phyloP scores from a whole-genome alignment of 2,888 invertebrate species.

The Arenicola marina region DNA sequence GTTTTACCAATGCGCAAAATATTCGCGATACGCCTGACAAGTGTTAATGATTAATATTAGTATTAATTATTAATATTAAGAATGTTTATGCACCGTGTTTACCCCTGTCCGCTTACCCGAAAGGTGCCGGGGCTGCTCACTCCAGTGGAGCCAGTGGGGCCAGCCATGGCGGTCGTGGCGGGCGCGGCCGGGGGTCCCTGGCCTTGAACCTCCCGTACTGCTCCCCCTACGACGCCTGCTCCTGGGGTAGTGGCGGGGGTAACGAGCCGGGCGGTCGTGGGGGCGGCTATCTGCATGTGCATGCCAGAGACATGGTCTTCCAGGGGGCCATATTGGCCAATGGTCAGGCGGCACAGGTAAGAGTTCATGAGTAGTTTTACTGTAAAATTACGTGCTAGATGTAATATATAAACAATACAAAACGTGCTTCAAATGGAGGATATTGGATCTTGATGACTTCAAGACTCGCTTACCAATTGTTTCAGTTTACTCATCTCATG shows the following conservation, averaged over 20 bases:
- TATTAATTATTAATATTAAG: no score
- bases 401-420: no score
- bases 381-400: no score
- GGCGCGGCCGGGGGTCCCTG: constrained; percentile 23
- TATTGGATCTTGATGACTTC: no score
- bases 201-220: constrained; percentile 34
- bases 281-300: constrained; percentile 35
- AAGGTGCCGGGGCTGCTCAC: not conserved
- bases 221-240: constrained; percentile 25
- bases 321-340: constrained; percentile 7
- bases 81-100: no score
- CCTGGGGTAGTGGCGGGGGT: constrained; percentile 44
- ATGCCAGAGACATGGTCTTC: constrained; percentile 4
- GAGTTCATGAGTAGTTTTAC: no score
- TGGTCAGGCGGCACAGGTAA: constrained; percentile 23
- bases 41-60: no score
- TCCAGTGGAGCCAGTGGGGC: not conserved
- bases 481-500: no score
- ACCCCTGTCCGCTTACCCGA: not conserved
- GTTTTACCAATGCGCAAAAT: no score
- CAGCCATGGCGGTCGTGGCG: constrained; percentile 39
- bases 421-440: no score
- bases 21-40: no score
- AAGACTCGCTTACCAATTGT: no score
- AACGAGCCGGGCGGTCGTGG: constrained; percentile 39